phyloP scores from a whole-genome alignment of 1,140 invertebrate genomes.

The Musca domestica region DNA sequence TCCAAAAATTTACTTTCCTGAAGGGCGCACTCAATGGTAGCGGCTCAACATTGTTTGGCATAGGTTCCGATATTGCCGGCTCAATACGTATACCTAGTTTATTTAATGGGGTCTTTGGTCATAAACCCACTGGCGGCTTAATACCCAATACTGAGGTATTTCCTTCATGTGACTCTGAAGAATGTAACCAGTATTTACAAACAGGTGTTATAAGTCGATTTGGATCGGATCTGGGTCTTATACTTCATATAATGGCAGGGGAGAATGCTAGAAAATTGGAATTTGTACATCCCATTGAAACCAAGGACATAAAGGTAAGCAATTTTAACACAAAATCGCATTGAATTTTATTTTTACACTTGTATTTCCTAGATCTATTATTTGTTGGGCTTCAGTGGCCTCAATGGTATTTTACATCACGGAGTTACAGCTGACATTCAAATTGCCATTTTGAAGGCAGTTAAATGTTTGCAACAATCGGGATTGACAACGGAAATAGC shows the following conservation, averaged over 20 bases:
- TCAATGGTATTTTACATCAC: constrained; percentile 41
- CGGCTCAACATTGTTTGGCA: constrained; percentile 71
- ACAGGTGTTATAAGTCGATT: constrained; percentile 80
- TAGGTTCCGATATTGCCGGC: constrained; percentile 84
- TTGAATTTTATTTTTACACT: neutral
- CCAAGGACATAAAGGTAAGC: constrained; percentile 60
- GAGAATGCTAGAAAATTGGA: constrained; percentile 49
- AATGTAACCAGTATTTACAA: constrained; percentile 56
- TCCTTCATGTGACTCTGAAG: constrained; percentile 56
- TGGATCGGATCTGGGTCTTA: constrained; percentile 69
- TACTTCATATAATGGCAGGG: constrained; percentile 63
- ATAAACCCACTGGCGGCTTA: constrained; percentile 72
- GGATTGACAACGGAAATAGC: constrained; percentile 31
- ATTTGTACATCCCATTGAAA: constrained; percentile 57
- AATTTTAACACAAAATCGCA: neutral
- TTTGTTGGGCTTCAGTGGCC: constrained; percentile 34
- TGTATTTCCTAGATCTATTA: constrained; percentile 29
- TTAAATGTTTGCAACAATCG: constrained; percentile 27
- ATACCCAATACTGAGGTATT: constrained; percentile 61
- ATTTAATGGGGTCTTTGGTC: constrained; percentile 85
- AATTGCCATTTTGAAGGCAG: constrained; percentile 32
- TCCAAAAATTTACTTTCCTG: neutral
- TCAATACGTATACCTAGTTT: constrained; percentile 82
- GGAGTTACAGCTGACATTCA: constrained; percentile 33
- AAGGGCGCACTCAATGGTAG: constrained; percentile 67